Evolutionary conservation across 2,797 vertebrate genomes (phyloP), one percentile per base, ranked within the genome.

Genomic region (Esox lucius): DNA sequence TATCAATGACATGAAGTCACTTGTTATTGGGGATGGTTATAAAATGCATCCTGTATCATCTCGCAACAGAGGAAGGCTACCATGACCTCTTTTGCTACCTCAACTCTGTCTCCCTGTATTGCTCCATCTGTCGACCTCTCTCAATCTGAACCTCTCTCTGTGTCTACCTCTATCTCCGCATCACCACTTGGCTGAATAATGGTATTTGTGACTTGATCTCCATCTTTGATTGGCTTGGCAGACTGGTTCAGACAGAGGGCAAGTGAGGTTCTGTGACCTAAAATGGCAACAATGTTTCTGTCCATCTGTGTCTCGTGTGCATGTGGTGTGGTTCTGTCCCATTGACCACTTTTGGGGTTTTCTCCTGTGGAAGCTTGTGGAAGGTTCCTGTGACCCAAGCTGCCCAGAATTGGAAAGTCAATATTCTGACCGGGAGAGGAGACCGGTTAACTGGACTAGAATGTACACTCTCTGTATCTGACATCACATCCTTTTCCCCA

Each of bases 1-100:
- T 80, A 66, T 53, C 73, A 75, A 67, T 69, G 71, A 64, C 69
- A 72, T 80, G 80, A 84, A 75, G 78, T 85, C 74, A 87, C 42
- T 65, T 33, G 80, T 67, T 70, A 78, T 75, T 73, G 67, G 74
- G 75, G 70, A 65, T 48, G 39, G 17, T 22, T 49, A 56, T 24
- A 33, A 61, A 39, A 71, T 24, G 17, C 26, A 2, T 28, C 61
- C 62, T 35, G 15, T 33, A 48, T 46, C 24, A 26, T 42, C 56
- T 61, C 19, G 6, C 19, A 13, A 33, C 59, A 22, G 22, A 19
- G 56, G 59, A 5, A 19, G 56, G 39, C 35, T 72, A 22, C 15
- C 39, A 11, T 9, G 24, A 24, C 15, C 28, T 13, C 48, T 4
- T 2, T 35, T 35, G 16, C 13, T 2, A 67, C 22, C 19, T 70